These are phyloP conservation scores for Frankliniella fusca DNA, from an alignment of 2,888 invertebrate genomes.

Conservation along the genomic window DNA sequence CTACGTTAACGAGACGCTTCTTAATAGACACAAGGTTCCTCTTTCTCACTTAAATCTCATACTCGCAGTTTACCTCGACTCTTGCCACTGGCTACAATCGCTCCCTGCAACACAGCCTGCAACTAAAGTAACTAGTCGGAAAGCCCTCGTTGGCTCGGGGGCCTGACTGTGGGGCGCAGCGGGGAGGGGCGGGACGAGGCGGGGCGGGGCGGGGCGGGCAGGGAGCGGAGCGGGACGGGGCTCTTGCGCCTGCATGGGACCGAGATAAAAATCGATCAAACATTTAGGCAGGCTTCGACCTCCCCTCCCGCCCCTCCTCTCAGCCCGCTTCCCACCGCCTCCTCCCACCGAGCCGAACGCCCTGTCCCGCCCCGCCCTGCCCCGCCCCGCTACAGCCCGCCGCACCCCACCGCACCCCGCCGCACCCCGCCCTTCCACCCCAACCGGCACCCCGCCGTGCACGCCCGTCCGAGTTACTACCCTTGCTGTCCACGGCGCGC, in stretches of 20 bases:
- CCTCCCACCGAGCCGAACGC: background rate
- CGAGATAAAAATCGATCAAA: conserved; percentile 18
- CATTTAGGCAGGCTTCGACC: conserved; percentile 5
- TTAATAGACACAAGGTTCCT: too few species aligned
- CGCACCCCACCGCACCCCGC: background rate
- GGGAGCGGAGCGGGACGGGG: background rate
- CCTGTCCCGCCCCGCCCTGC: background rate
- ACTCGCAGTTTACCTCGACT: too few species aligned
- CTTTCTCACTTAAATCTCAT: background rate
- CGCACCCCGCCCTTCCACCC: background rate
- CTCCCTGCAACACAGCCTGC: too few species aligned
- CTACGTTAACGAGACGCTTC: too few species aligned
- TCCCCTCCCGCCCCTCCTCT: background rate
- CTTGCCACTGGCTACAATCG: too few species aligned
- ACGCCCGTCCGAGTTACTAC: too few species aligned
- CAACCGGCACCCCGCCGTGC: too few species aligned
- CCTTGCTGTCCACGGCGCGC: too few species aligned
- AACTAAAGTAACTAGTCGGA: too few species aligned
- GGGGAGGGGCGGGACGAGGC: background rate
- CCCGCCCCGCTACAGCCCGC: background rate
- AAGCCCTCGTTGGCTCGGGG: too few species aligned
- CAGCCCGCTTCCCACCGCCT: background rate
- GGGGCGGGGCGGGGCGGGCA: background rate
- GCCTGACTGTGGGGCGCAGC: background rate
- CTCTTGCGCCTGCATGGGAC: background rate